Conservation (phyloP, 30 jellyfish, hydroid and myxozoan genomes). For the Chrysaora quinquecirrha region DNA sequence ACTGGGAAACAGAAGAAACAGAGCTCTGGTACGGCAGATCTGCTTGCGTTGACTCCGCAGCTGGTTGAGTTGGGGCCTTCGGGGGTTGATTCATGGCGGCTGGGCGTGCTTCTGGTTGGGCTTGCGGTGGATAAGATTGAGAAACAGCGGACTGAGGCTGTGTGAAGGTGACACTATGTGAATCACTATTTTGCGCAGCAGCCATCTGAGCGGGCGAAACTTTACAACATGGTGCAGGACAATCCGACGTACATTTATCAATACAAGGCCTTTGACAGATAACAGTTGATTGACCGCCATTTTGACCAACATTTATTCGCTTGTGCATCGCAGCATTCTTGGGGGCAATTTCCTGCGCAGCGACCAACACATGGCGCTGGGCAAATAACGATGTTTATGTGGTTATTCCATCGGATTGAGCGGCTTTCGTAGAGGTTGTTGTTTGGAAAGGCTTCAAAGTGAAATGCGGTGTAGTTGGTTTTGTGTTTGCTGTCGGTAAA, state of each 20-base stretch:
- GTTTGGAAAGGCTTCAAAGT: background rate
- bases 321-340: constrained; percentile 73
- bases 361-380: constrained; percentile 74
- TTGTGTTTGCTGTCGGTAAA: background rate
- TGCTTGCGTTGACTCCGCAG: constrained; percentile 14
- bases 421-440: background rate
- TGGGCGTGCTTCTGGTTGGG: background rate
- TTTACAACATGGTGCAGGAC: constrained; percentile 61
- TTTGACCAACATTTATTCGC: constrained; percentile 33
- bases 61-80: no score
- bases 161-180: constrained; percentile 34
- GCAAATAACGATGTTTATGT: constrained; percentile 42
- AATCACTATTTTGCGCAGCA: constrained; percentile 59
- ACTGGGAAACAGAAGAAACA: constrained; percentile 3
- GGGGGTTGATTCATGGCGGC: no score
- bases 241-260: constrained; percentile 29
- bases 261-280: constrained; percentile 64
- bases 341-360: constrained; percentile 78
- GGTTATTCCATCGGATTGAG: no score
- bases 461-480: background rate
- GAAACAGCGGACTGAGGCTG: constrained; percentile 30
- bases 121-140: constrained; percentile 1
- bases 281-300: constrained; percentile 38
- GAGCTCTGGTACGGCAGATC: constrained; percentile 25
- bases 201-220: constrained; percentile 44